Evolutionary conservation across 2,797 vertebrate genomes (phyloP).

Genomic region (Crax fasciolata): DNA sequence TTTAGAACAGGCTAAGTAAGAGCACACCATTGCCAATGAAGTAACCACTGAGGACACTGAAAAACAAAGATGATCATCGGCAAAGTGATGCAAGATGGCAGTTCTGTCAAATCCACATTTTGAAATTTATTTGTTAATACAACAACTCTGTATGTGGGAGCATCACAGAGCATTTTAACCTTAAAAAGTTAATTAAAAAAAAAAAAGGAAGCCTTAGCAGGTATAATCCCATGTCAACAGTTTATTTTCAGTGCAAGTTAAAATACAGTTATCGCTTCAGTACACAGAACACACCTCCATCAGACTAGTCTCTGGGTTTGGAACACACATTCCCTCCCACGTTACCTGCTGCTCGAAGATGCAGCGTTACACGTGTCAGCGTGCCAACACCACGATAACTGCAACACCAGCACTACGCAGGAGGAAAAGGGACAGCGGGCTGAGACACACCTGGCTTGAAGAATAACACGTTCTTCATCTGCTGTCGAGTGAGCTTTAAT

Average conservation of each 20-base stretch:
- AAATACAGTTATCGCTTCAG: constrained; percentile 57
- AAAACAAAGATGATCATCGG: background rate
- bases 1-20: background rate
- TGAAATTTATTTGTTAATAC: background rate
- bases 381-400: background rate
- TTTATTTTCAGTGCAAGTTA: constrained; percentile 75
- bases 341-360: background rate
- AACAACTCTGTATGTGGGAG: background rate
- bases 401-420: background rate
- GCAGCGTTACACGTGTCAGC: background rate
- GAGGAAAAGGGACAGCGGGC: background rate
- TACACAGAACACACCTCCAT: constrained; percentile 62
- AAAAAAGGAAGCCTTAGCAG: constrained; percentile 58
- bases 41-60: background rate
- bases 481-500: background rate
- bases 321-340: background rate
- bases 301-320: background rate
- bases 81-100: background rate
- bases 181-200: background rate
- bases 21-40: background rate
- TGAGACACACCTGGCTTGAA: background rate
- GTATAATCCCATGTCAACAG: constrained; percentile 66
- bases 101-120: background rate
- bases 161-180: background rate
- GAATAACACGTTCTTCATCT: background rate